Percentiles rank a stretch among this genome's conserved stretches.
Evolutionary conservation across 2,888 invertebrate species (phyloP).

Genomic region (Euzophera pinguis): DNA sequence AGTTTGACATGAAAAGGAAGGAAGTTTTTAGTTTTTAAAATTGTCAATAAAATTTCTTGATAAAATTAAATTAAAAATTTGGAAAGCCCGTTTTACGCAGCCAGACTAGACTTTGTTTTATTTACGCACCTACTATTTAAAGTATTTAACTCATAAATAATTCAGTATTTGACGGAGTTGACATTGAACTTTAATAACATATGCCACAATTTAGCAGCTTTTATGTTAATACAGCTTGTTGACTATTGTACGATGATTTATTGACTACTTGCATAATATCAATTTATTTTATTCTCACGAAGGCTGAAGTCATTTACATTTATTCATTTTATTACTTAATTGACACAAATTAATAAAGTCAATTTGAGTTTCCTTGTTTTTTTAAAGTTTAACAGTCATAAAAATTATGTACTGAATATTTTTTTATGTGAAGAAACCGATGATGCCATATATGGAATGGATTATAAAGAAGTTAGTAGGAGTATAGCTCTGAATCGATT

Average conservation of each 20-base stretch:
- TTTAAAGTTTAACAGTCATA: not conserved
- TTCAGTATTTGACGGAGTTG: not conserved
- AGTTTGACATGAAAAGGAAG: no score
- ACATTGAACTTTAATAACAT: constrained; percentile 14
- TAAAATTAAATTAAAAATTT: no score
- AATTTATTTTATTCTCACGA: constrained; percentile 3
- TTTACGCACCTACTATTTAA: not conserved
- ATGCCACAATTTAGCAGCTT: not conserved
- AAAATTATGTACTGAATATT: no score
- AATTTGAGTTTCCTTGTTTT: not conserved
- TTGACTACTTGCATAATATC: not conserved
- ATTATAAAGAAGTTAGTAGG: no score
- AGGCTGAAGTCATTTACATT: constrained; percentile 11
- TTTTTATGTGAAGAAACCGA: no score
- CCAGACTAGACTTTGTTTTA: no score
- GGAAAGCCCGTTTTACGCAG: no score
- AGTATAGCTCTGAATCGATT: no score
- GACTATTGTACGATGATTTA: constrained; percentile 6
- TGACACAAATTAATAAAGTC: not conserved
- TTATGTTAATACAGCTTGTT: constrained; percentile 7
- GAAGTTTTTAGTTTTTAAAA: no score
- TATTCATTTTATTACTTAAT: constrained; percentile 1
- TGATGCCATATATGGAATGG: no score
- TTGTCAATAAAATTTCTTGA: no score
- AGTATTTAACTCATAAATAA: not conserved